phyloP scores from a whole-genome alignment of 2,888 invertebrate species.

The Ichneumoninae sp. region DNA sequence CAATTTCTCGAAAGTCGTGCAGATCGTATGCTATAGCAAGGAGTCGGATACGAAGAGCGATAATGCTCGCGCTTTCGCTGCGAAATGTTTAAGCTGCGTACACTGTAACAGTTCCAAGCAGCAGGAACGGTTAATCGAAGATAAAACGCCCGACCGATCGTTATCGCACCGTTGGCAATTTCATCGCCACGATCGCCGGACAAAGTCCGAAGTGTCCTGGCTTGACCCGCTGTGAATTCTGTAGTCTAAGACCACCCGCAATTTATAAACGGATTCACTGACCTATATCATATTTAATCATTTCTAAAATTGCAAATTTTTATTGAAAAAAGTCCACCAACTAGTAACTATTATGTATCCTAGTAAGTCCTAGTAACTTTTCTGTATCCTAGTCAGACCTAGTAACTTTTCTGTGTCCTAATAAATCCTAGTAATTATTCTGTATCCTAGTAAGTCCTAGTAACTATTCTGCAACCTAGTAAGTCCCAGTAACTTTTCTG shows the following conservation, averaged over 20 bases:
- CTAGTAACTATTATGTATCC: background rate
- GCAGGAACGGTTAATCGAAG: background rate
- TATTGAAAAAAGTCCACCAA: background rate
- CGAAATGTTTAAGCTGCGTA: background rate
- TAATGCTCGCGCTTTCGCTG: conserved; percentile 1
- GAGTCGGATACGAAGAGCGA: background rate
- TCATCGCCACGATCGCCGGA: background rate
- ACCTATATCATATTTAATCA: background rate
- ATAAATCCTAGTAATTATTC: background rate
- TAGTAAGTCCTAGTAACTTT: background rate
- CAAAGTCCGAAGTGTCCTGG: too few relatives aligned
- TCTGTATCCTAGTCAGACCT: background rate
- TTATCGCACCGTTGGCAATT: conserved; percentile 23
- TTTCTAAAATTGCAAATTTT: background rate
- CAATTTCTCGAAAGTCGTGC: background rate
- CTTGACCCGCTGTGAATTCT: background rate
- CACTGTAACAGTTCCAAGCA: background rate
- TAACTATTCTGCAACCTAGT: background rate
- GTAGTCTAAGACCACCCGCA: background rate
- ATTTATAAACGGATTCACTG: background rate
- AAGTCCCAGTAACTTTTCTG: background rate
- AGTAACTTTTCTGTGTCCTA: background rate
- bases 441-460: background rate
- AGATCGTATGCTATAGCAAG: background rate
- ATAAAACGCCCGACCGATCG: conserved; percentile 34